Percentiles rank a stretch among this genome's conserved stretches.
These are phyloP conservation scores for Archips xylosteana DNA, from an alignment of 2,888 invertebrate genomes.

Conservation along the genomic window DNA sequence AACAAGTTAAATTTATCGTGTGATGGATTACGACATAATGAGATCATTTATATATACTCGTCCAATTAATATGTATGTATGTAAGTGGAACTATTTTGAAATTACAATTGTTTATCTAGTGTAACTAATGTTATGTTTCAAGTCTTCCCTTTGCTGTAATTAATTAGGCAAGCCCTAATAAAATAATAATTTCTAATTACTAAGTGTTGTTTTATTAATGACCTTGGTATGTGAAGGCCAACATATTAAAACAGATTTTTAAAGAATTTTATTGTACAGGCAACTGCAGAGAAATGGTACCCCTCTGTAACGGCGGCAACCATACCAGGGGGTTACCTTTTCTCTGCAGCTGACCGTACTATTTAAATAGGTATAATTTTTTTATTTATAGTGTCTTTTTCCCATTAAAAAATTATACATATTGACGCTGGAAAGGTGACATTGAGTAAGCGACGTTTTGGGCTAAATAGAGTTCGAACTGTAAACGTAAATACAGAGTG, in stretches of 20 bases:
- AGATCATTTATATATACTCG: background rate
- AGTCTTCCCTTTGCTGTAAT: constrained; percentile 18
- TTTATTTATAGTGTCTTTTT: too few species aligned
- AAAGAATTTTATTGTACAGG: background rate
- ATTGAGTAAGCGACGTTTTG: too few species aligned
- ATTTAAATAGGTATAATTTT: too few species aligned
- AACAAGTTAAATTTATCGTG: background rate
- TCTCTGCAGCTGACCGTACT: too few species aligned
- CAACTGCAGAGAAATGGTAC: too few species aligned
- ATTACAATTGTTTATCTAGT: constrained; percentile 33
- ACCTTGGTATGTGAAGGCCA: constrained; percentile 1
- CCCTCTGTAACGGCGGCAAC: too few species aligned
- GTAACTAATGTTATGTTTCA: constrained; percentile 29
- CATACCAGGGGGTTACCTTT: too few species aligned
- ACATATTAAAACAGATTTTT: background rate
- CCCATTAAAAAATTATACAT: too few species aligned
- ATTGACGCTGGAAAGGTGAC: too few species aligned
- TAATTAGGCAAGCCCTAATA: constrained; percentile 26
- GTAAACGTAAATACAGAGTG: too few species aligned
- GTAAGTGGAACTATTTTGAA: constrained; percentile 25
- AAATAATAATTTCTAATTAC: constrained; percentile 7
- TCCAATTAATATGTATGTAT: constrained; percentile 20
- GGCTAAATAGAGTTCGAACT: too few species aligned
- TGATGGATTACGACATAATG: constrained; percentile 4
- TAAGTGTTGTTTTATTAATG: background rate